Percentiles rank a stretch among this genome's conserved stretches.
Evolutionary conservation across 2,797 vertebrate genomes (phyloP).

Genomic region (Meriones psammophilus): DNA sequence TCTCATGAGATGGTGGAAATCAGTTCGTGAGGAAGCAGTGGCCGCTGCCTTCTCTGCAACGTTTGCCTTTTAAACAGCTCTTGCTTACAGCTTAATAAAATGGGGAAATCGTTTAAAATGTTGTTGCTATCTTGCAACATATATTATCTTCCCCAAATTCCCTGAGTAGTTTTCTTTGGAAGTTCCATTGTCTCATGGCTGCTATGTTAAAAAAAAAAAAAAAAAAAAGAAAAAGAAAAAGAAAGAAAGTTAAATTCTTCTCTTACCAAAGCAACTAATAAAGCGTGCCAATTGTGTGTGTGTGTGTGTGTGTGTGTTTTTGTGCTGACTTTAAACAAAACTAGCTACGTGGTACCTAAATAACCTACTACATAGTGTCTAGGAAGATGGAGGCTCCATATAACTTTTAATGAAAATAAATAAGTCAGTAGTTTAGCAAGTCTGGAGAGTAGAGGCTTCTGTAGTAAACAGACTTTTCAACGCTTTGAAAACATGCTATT

Average conservation of each 20-base stretch:
- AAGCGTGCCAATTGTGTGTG: neutral
- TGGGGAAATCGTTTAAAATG: constrained; percentile 45
- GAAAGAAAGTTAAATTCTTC: neutral
- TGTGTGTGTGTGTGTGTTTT: neutral
- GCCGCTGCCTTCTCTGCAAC: neutral
- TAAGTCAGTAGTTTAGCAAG: neutral
- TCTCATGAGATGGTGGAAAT: constrained; percentile 55
- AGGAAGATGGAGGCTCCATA: neutral
- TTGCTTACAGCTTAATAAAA: constrained; percentile 28
- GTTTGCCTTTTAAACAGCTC: neutral
- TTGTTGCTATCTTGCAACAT: neutral
- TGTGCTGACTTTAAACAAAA: neutral
- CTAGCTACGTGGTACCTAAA: neutral
- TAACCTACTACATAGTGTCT: neutral
- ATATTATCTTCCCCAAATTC: neutral
- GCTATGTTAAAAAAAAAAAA: neutral
- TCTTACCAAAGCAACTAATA: neutral
- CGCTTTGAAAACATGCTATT: neutral
- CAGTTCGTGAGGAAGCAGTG: constrained; percentile 45
- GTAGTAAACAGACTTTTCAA: neutral
- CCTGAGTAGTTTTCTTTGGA: neutral
- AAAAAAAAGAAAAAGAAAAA: no score
- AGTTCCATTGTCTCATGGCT: neutral
- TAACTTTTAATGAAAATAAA: constrained; percentile 24
- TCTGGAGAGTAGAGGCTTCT: neutral